Evolutionary conservation across 2,113 vertebrate genomes (phyloP).

Genomic region (Trinectes maculatus): DNA sequence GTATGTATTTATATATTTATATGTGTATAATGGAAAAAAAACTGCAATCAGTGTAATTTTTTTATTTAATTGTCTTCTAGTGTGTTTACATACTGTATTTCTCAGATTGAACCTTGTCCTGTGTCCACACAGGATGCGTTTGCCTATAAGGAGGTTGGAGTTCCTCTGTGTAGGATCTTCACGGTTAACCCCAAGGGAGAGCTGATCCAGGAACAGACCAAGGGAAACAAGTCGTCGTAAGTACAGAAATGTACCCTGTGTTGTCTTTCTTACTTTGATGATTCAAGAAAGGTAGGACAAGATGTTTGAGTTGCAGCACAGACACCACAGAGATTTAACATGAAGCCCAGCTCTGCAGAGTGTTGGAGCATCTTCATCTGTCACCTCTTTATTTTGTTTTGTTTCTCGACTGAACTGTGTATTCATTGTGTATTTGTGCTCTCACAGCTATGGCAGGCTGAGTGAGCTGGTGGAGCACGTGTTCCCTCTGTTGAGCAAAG

Average conservation of each 20-base stretch:
- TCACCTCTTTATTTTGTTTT: too few species aligned
- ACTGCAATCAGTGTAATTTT: too few species aligned
- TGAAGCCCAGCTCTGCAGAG: not conserved
- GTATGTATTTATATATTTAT: too few species aligned
- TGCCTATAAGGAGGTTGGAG: conserved; percentile 96
- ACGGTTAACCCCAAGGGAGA: conserved; percentile 98
- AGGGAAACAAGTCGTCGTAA: conserved; percentile 98
- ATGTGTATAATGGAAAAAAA: too few species aligned
- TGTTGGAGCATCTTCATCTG: too few species aligned
- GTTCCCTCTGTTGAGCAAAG: conserved; percentile 93
- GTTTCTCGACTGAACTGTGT: not conserved
- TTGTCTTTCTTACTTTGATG: not conserved
- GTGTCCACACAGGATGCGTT: conserved; percentile 88
- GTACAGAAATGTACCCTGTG: conserved; percentile 54
- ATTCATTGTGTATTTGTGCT: not conserved
- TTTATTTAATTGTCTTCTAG: too few species aligned
- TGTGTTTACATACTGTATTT: not conserved
- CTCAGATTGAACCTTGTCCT: conserved; percentile 1
- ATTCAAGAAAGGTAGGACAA: not conserved
- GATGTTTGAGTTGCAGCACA: too few species aligned
- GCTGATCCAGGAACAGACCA: conserved; percentile 96
- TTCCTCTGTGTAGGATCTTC: conserved; percentile 95
- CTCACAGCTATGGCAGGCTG: conserved; percentile 89
- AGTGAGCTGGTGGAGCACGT: conserved; percentile 97
- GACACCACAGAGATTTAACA: not conserved